Percentiles rank a stretch among this genome's conserved stretches.
Conservation (phyloP, 2,113 vertebrate genomes). For the Campylomormyrus numenius region DNA sequence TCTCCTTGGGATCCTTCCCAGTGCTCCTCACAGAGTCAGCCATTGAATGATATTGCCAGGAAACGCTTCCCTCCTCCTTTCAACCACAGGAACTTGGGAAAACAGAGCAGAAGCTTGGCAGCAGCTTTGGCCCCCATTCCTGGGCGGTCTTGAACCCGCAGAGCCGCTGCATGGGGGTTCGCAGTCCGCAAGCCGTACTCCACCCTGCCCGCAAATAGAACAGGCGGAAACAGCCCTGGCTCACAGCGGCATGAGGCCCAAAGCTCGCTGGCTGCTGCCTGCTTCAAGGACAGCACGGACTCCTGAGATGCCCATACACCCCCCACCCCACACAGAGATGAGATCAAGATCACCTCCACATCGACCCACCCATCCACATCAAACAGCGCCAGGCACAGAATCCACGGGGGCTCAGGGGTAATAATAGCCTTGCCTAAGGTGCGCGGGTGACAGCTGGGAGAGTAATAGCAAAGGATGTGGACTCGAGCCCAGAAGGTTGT, state of each 20-base stretch:
- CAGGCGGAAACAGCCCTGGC: background rate
- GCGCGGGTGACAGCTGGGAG: background rate
- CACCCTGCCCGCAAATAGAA: constrained; percentile 19
- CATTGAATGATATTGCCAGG: background rate
- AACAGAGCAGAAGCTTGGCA: background rate
- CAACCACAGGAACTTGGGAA: background rate
- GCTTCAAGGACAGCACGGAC: background rate
- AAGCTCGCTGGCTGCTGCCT: background rate
- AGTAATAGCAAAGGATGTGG: background rate
- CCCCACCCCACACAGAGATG: background rate
- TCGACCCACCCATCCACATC: background rate
- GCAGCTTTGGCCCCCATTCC: background rate
- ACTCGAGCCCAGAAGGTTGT: background rate
- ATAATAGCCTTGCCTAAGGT: background rate
- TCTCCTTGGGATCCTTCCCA: background rate
- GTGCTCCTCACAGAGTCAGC: background rate
- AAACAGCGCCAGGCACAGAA: background rate
- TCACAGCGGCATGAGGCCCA: background rate
- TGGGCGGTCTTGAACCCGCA: constrained; percentile 2
- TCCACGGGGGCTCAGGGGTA: background rate
- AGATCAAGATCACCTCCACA: background rate
- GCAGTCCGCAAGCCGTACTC: background rate
- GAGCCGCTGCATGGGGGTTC: constrained; percentile 4
- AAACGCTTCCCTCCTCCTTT: background rate
- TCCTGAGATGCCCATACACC: background rate